phyloP scores from a whole-genome alignment of 1,140 invertebrate species.

The Bemisia tabaci region DNA sequence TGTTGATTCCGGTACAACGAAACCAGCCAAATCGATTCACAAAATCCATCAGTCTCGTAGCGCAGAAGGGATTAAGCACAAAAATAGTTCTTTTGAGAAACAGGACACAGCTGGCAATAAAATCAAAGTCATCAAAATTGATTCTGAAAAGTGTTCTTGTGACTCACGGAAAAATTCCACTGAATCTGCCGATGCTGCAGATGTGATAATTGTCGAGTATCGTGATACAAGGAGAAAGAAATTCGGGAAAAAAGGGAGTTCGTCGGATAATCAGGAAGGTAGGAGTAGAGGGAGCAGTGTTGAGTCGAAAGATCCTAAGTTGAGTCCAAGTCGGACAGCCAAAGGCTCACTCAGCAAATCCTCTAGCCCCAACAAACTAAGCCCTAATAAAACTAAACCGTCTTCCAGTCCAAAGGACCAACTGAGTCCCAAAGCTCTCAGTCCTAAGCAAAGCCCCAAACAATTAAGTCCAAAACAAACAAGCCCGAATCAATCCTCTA shows the following conservation, averaged over 20 bases:
- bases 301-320: not conserved
- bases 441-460: not conserved
- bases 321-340: not conserved
- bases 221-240: slow-evolving; percentile 22
- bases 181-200: slow-evolving; percentile 20
- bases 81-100: slow-evolving; percentile 7
- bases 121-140: slow-evolving; percentile 24
- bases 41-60: slow-evolving; percentile 7
- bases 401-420: not conserved
- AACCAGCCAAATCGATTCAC: not conserved
- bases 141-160: slow-evolving; percentile 18
- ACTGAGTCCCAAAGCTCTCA: not conserved
- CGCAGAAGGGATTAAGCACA: slow-evolving; percentile 1
- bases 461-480: not conserved
- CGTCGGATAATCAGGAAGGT: slow-evolving; percentile 1
- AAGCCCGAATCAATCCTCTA: not conserved
- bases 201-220: slow-evolving; percentile 26
- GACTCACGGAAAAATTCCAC: slow-evolving; percentile 21
- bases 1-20: slow-evolving; percentile 1
- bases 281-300: slow-evolving; percentile 19
- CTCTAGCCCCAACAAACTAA: not conserved
- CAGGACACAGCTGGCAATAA: not conserved
- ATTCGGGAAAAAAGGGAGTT: slow-evolving; percentile 22
- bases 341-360: not conserved
- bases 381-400: not conserved